Conservation (phyloP, 1,140 invertebrate genomes). For the Solenopsis fugax region DNA sequence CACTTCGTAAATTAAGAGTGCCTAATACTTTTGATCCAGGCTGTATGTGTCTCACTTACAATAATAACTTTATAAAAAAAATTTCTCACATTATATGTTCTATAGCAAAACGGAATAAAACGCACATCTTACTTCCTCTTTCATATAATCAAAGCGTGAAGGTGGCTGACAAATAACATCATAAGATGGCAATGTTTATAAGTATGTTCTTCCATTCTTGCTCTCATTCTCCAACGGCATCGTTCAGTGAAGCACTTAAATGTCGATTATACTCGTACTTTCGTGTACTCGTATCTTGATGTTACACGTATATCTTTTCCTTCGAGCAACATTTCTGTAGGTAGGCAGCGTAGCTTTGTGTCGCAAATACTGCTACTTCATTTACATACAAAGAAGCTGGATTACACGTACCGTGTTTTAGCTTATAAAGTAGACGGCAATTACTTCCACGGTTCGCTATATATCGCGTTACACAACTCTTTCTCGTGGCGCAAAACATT, state of each 20-base stretch:
- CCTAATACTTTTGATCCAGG: too few species aligned
- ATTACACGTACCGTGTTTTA: constrained; percentile 57
- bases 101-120: neutral
- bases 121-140: neutral
- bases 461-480: constrained; percentile 57
- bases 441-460: constrained; percentile 33
- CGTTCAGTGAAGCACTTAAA: constrained; percentile 7
- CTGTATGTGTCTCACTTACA: neutral
- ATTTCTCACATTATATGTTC: neutral
- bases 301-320: constrained; percentile 14
- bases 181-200: neutral
- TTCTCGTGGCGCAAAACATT: neutral
- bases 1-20: too few species aligned
- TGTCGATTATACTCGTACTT: constrained; percentile 2
- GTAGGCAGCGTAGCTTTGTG: constrained; percentile 27
- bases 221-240: neutral
- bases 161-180: constrained; percentile 12
- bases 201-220: neutral
- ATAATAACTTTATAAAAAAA: constrained; percentile 23
- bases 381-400: constrained; percentile 69
- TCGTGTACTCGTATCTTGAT: constrained; percentile 32
- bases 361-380: constrained; percentile 54
- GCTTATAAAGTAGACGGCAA: constrained; percentile 61
- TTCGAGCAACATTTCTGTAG: constrained; percentile 15
- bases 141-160: neutral